Evolutionary conservation across 2,797 vertebrate genomes (phyloP), one percentile per base, ranked within the genome.

Genomic region (Margarornis squamiger): DNA sequence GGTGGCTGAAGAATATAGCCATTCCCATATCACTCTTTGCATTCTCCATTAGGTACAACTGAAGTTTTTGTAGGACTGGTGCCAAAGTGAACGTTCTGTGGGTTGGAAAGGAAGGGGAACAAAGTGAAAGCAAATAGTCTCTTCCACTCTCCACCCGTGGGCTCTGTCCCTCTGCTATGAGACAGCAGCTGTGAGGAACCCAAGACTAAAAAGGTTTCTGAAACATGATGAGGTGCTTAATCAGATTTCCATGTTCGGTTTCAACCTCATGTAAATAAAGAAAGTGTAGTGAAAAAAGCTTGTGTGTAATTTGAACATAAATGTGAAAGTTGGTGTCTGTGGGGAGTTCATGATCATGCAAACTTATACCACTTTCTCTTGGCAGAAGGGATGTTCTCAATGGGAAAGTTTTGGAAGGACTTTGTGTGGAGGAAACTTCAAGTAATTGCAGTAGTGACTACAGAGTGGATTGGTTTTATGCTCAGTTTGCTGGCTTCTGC

Each of bases 21-120:
- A 4, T 83, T 92, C 73, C 41, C 0, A 1, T 72, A 59, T 87
- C 0, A 0, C 26, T 61, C 38, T 66, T 62, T 70, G 45, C 16
- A 7, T 61, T 71, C 59, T 91, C 41, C 59, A 5, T 78, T 78
- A 90, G 45, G 38, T 88, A 55, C 8, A 75, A 27, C 16, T 8
- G 22, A 81, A 70, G 79, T 57, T 90, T 86, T 92, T 76, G 34
- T 76, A 67, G 90, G 92, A 79, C 38, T 61, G 38, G 10, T 88
- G 95, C 90, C 91, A 92, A 85, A 23, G 23, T 30, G 79, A 96
- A 57, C 78, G 84, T 94, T 92, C 59, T 73, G 73, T 59, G 51
- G 32, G 24, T 57, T 95, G 88, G 86, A 86, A 91, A 90, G 79
- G 55, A 91, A 84, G 43, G 32, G 45, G 32, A 90, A 49, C 24